These are phyloP conservation scores for Oligia strigilis DNA, from an alignment of 2,888 invertebrate genomes.

Conservation along the genomic window DNA sequence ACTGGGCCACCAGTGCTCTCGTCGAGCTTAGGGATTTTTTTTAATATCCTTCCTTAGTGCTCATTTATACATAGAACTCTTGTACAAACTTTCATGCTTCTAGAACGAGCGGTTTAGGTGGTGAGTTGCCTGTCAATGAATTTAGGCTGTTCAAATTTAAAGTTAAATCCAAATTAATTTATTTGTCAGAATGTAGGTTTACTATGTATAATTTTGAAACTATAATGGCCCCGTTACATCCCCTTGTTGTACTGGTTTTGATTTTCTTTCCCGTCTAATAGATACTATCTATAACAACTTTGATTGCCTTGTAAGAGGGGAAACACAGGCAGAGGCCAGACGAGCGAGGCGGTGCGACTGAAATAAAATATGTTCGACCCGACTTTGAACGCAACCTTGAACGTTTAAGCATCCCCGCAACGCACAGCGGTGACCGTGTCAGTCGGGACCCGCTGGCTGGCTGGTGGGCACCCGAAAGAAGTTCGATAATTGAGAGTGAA, in stretches of 20 bases:
- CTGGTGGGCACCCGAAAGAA: background rate
- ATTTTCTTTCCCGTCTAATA: background rate
- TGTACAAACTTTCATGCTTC: background rate
- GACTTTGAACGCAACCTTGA: slow-evolving; percentile 20
- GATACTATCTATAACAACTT: background rate
- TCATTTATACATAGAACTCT: background rate
- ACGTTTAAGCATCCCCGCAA: background rate
- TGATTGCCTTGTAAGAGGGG: background rate
- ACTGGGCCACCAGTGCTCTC: too few species aligned
- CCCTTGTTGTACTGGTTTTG: background rate
- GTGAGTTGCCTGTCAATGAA: background rate
- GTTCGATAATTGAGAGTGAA: background rate
- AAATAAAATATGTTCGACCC: slow-evolving; percentile 32
- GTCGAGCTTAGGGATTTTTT: background rate
- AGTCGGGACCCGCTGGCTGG: background rate
- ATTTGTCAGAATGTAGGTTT: too few species aligned
- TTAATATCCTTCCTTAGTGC: background rate
- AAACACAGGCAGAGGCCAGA: background rate
- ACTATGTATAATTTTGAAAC: background rate
- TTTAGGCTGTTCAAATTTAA: background rate
- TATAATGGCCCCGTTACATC: background rate
- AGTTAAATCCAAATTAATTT: too few species aligned
- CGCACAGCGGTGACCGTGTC: background rate
- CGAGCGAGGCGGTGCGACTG: background rate
- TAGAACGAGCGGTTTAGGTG: background rate